Conservation (phyloP, 2,797 vertebrate genomes). For the Avahi laniger region DNA sequence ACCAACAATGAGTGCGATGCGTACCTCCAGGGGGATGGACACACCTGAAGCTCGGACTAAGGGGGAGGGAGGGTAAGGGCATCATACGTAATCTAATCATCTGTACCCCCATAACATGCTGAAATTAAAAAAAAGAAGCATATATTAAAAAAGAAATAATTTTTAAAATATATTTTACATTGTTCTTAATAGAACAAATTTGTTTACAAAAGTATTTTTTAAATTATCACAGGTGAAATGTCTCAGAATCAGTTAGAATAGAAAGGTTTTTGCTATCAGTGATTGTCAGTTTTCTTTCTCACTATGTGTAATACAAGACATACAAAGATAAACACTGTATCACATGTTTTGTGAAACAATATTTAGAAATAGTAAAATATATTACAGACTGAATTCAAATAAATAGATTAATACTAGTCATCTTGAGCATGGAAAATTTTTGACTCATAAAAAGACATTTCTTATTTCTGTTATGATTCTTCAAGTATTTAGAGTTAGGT, state of each 20-base stretch:
- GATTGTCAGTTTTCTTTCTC: background rate
- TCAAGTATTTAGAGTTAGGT: background rate
- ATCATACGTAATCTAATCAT: too few species aligned
- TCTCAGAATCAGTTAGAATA: background rate
- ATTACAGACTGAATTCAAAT: background rate
- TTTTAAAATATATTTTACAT: background rate
- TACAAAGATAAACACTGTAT: background rate
- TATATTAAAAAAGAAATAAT: background rate
- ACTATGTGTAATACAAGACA: background rate
- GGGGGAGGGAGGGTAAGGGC: too few species aligned
- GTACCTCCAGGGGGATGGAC: too few species aligned
- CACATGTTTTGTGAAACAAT: background rate
- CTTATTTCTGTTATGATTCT: background rate
- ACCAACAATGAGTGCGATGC: too few species aligned
- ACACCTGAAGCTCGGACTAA: too few species aligned
- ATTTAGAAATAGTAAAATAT: background rate
- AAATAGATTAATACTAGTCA: background rate
- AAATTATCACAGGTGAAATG: background rate
- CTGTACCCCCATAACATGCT: too few species aligned
- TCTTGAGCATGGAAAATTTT: background rate
- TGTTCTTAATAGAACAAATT: background rate
- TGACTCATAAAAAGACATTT: background rate
- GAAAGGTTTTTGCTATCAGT: background rate
- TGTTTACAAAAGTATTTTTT: background rate
- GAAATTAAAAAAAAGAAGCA: too few species aligned